Evolutionary conservation across 2,113 vertebrate genomes (phyloP).

Genomic region (Amblyopsis rosae): DNA sequence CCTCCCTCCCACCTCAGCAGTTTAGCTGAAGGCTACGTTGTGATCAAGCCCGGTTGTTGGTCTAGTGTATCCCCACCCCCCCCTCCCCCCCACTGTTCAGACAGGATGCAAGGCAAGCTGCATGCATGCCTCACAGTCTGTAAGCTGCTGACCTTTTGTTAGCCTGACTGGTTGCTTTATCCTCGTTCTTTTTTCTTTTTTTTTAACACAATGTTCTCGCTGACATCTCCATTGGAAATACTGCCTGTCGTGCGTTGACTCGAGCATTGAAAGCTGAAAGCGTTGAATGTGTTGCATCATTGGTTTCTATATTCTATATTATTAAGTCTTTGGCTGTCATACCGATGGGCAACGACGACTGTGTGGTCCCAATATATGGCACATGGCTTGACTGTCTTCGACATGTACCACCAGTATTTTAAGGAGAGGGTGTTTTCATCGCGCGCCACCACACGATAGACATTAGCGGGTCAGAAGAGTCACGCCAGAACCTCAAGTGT

Average conservation of each 20-base stretch:
- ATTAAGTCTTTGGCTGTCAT: not conserved
- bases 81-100: conserved; percentile 31
- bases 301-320: not conserved
- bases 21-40: conserved; percentile 66
- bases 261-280: not conserved
- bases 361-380: no score
- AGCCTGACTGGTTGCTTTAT: conserved; percentile 45
- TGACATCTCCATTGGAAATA: conserved; percentile 29
- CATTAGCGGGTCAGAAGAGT: conserved; percentile 16
- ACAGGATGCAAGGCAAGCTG: conserved; percentile 29
- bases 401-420: no score
- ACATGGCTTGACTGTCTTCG: not conserved
- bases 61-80: conserved; percentile 44
- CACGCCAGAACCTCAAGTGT: conserved; percentile 7
- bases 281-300: conserved; percentile 8
- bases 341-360: not conserved
- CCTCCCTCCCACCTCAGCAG: conserved; percentile 60
- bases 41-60: conserved; percentile 51
- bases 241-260: not conserved
- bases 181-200: conserved; percentile 5
- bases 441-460: not conserved
- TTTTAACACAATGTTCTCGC: conserved; percentile 26
- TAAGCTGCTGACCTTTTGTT: conserved; percentile 49
- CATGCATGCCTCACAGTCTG: conserved; percentile 17
- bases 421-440: not conserved